phyloP scores from a whole-genome alignment of 2,888 invertebrate genomes.

The Aethes cnicana region DNA sequence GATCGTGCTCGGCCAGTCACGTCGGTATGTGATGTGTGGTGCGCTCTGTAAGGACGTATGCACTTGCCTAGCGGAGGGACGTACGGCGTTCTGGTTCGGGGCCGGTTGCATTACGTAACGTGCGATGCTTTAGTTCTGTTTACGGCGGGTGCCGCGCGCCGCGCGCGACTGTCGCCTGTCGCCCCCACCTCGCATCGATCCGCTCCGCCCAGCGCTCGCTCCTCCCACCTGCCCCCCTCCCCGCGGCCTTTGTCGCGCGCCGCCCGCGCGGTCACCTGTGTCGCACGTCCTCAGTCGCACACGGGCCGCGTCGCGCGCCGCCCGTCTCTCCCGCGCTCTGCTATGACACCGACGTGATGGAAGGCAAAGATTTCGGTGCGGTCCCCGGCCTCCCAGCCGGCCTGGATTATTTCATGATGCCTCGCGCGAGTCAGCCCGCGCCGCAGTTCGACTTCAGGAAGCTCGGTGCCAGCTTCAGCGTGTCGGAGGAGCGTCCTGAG shows the following conservation, averaged over 20 bases:
- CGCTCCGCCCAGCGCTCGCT: constrained; percentile 78
- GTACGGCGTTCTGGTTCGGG: constrained; percentile 19
- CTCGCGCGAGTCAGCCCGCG: constrained; percentile 89
- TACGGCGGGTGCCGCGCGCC: constrained; percentile 55
- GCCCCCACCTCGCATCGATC: constrained; percentile 80
- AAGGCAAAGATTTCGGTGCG: constrained; percentile 76
- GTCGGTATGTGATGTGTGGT: constrained; percentile 10
- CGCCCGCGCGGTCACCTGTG: constrained; percentile 81
- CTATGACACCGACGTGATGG: constrained; percentile 80
- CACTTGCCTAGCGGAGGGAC: neutral
- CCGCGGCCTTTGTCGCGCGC: constrained; percentile 68
- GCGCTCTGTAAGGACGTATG: neutral
- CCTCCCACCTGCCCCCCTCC: constrained; percentile 69
- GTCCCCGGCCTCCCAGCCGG: constrained; percentile 76
- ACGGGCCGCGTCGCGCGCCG: constrained; percentile 84
- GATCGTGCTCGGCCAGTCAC: constrained; percentile 19
- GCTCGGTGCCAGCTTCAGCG: constrained; percentile 85
- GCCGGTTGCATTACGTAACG: constrained; percentile 62
- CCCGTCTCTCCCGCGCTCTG: constrained; percentile 69
- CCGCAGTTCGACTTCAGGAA: constrained; percentile 94
- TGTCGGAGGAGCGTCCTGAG: no score
- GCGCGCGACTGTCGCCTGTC: constrained; percentile 75
- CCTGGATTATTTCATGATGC: constrained; percentile 80
- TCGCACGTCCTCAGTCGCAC: constrained; percentile 82
- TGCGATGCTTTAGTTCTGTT: constrained; percentile 64